phyloP scores from a whole-genome alignment of 2,797 vertebrate species.

The Catharus ustulatus region DNA sequence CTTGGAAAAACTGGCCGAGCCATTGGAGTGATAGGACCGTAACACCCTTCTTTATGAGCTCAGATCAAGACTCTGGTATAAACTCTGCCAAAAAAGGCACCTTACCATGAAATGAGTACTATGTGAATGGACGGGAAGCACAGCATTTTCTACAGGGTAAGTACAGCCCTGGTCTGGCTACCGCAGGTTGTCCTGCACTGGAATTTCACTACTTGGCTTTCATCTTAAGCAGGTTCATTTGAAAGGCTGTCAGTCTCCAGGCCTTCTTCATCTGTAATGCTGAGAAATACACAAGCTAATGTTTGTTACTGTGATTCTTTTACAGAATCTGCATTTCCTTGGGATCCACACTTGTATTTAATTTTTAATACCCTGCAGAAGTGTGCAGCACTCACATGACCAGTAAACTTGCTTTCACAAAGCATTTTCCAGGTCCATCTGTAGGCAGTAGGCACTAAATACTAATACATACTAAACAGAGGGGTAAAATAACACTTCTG shows the following conservation, averaged over 20 bases:
- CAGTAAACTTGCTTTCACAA: neutral
- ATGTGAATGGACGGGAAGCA: neutral
- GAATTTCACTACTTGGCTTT: neutral
- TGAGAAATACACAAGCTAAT: neutral
- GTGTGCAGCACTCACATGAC: neutral
- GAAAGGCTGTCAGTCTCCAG: neutral
- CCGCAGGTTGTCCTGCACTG: neutral
- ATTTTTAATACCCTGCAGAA: neutral
- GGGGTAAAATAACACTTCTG: neutral
- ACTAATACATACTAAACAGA: neutral
- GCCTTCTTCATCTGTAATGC: neutral
- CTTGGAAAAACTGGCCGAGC: neutral
- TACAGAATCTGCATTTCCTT: neutral
- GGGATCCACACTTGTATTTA: neutral
- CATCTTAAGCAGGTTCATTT: neutral
- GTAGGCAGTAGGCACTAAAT: neutral
- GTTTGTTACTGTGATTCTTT: neutral
- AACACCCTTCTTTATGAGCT: neutral
- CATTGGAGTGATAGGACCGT: neutral
- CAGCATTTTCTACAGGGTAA: neutral
- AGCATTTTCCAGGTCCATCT: neutral
- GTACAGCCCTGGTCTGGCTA: neutral
- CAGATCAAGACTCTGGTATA: neutral
- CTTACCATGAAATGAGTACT: neutral
- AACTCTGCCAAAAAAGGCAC: neutral